Base-by-base conservation (phyloP, 2,113 vertebrate species). In the Xyrauchen texanus region DNA sequence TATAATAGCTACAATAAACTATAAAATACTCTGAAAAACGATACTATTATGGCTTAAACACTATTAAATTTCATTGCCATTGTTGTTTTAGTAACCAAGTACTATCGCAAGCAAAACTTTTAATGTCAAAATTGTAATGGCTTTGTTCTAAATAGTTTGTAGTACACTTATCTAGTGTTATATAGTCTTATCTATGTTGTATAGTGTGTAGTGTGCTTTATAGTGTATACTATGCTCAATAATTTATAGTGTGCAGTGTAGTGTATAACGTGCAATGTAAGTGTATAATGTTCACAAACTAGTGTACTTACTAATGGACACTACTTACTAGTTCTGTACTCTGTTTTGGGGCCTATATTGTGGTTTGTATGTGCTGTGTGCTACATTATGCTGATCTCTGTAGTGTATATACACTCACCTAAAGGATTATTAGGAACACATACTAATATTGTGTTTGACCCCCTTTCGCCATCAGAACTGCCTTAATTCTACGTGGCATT, bases 51-150 rank as follows among this genome's bases (percentile, higher is more conserved):
- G 21, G 21, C 21, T 34, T 34, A 34, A 34, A 34, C 21, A 34
- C 21, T 34, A 34, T 34, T 34, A 1, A 34, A 34, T 34, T 34
- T 60, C 55, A 8, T 58, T 4, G n/a, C 70, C 10, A 34, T 34
- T 34, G 21, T 34, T 34, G 21, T 34, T 34, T 34, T 34, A 34
- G 21, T 61, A 46, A 7, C 16, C 12, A 62, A 34, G 58, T 63
- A 8, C 5, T 74, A 62, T 74, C 46, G 69, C 47, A 60, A 60
- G n/a, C 45, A 15, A 10, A 61, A 79, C 66, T 42, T 34, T 53
- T 10, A n/a, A 42, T 71, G 52, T 49, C 21, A 1, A 34, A 34
- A 3, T 34, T 34, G 21, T 34, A 34, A 34, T 34, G 21, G 21
- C 34, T 62, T 44, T 71, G 55, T 53, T 70, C 13, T 1, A 58